Evolutionary conservation across 2,113 vertebrate genomes (phyloP).

Genomic region (Mormoops blainvillei): DNA sequence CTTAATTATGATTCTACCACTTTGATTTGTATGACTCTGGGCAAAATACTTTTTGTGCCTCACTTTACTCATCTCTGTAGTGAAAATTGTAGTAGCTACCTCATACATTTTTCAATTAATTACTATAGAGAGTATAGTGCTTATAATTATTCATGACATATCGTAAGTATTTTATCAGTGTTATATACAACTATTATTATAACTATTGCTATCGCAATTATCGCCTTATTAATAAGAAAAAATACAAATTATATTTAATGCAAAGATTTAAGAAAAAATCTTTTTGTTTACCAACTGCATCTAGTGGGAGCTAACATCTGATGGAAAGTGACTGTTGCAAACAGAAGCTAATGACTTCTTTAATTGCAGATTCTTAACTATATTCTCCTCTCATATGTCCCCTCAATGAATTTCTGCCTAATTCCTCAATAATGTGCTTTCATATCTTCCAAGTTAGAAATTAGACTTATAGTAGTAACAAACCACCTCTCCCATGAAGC

Average conservation of each 20-base stretch:
- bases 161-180: not conserved
- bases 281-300: not conserved
- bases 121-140: not conserved
- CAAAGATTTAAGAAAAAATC: not conserved
- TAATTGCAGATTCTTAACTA: not conserved
- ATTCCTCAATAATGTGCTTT: not conserved
- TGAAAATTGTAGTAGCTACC: not conserved
- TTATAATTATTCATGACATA: not conserved
- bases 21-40: not conserved
- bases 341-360: not conserved
- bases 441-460: not conserved
- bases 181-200: not conserved
- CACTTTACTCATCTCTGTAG: not conserved
- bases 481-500: not conserved
- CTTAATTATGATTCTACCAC: not conserved
- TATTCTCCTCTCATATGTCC: not conserved
- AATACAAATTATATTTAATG: not conserved
- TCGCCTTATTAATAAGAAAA: not conserved
- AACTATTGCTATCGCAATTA: not conserved
- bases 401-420: not conserved
- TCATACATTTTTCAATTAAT: not conserved
- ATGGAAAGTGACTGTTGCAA: not conserved
- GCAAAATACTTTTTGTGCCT: not conserved
- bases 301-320: not conserved
- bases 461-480: not conserved